Evolutionary conservation across 2,113 vertebrate species (phyloP).

Genomic region (Gasterosteus aculeatus): DNA sequence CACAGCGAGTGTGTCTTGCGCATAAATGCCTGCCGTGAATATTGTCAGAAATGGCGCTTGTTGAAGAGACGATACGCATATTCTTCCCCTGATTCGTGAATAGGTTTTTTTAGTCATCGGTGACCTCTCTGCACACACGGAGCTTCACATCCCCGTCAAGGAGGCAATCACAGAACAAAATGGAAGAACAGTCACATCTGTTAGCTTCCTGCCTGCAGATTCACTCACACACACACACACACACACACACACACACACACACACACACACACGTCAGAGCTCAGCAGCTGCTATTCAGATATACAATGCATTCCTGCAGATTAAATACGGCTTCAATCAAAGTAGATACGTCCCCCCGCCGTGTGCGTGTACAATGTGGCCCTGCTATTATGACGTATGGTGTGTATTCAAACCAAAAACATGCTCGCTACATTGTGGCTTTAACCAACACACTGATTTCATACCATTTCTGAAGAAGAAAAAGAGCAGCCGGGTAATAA

Average conservation of each 20-base stretch:
- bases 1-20: not conserved
- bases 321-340: conserved; percentile 48
- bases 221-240: conserved; percentile 30
- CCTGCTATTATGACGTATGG: conserved; percentile 4
- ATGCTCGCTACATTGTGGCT: not conserved
- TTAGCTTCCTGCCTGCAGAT: conserved; percentile 46
- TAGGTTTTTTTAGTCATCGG: not conserved
- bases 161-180: conserved; percentile 24
- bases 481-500: not conserved
- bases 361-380: conserved; percentile 22
- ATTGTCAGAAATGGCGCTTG: not conserved
- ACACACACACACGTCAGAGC: conserved; percentile 18
- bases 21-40: not conserved
- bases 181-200: conserved; percentile 36
- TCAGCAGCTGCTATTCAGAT: conserved; percentile 69
- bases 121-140: not conserved
- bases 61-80: not conserved
- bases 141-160: conserved; percentile 8
- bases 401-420: conserved; percentile 26
- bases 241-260: conserved; percentile 13
- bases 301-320: conserved; percentile 60
- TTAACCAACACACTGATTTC: not conserved
- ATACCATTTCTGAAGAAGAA: not conserved
- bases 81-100: not conserved
- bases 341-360: conserved; percentile 22